Evolutionary conservation across 1,140 invertebrate species (phyloP), one percentile per base, ranked within the genome.

Genomic region (Zophobas morio): DNA sequence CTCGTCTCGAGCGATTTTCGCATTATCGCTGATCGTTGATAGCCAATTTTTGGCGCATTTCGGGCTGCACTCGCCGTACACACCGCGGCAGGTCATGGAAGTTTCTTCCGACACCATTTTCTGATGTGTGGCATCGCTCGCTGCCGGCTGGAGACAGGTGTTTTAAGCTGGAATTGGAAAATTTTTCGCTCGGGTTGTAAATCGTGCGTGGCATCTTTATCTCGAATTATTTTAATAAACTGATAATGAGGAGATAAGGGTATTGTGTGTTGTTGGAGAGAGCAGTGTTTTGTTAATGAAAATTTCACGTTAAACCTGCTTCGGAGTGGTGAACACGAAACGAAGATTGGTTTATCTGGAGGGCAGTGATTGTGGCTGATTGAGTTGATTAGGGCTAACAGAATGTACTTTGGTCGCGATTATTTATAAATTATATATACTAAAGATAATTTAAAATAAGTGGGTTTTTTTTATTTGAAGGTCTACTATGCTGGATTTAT

Each of bases 51-150:
- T 74, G 39, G 57, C 56, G 34, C 66, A 71, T 71, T 71, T 40
- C 0, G 42, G 5, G 49, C 6, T 1, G 40, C 57, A 20, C 20
- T n/a, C n/a, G 46, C 53, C n/a, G 4, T 53, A 32, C 6, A 46
- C n/a, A 4, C 20, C 56, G n/a, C 46, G 8, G 37, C 20, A n/a
- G 32, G 60, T 57, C 40, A 57, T 74, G 1, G 72, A 60, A 1
- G 72, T 60, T 47, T 74, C 53, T 63, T 74, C 72, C 42, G 54
- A 57, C 42, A 74, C 72, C 72, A 74, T 74, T 46, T 74, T 74
- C 39, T 74, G 34, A 1, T 33, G 0, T 53, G 33, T 8, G 56
- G 36, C 60, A 66, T 66, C 33, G 40, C 60, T 37, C 8, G 5
- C n/a, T 6, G 42, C 49, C 2, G 3, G 6, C 20, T n/a, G 3